Conservation (phyloP, 2,797 vertebrate genomes). For the Sebastes iracundus region DNA sequence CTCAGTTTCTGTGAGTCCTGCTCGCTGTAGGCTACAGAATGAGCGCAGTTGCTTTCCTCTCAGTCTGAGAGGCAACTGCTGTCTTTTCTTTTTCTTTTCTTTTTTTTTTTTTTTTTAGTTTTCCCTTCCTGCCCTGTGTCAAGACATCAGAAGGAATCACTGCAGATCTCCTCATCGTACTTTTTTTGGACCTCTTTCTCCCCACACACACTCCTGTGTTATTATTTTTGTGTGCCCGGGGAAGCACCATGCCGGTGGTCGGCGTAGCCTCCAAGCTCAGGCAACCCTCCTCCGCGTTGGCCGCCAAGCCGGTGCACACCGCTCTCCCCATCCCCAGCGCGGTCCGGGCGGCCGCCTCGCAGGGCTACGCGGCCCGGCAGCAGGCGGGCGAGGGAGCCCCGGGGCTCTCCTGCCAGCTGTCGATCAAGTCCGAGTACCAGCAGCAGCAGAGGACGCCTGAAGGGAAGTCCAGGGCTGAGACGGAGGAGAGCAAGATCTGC, state of each 20-base stretch:
- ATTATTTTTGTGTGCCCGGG: constrained; percentile 42
- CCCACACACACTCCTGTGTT: constrained; percentile 15
- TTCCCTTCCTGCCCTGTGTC: constrained; percentile 23
- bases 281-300: constrained; percentile 85
- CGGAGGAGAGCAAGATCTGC: constrained; percentile 96
- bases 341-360: constrained; percentile 75
- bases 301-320: constrained; percentile 91
- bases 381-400: constrained; percentile 76
- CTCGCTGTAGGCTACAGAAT: constrained; percentile 77
- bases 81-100: constrained; percentile 15
- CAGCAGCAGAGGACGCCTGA: constrained; percentile 81
- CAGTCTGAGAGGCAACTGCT: constrained; percentile 68
- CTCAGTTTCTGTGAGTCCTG: constrained; percentile 78
- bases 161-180: constrained; percentile 4
- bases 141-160: constrained; percentile 43
- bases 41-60: constrained; percentile 76
- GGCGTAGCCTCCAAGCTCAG: constrained; percentile 95
- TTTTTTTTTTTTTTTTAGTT: constrained; percentile 24
- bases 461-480: constrained; percentile 79
- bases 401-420: constrained; percentile 86
- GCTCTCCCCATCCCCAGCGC: constrained; percentile 90
- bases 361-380: constrained; percentile 83
- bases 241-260: constrained; percentile 92
- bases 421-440: constrained; percentile 88
- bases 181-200: constrained; percentile 16